These are phyloP conservation scores for Leptonema lineaticorne DNA, from an alignment of 1,140 invertebrate genomes.

Conservation along the genomic window DNA sequence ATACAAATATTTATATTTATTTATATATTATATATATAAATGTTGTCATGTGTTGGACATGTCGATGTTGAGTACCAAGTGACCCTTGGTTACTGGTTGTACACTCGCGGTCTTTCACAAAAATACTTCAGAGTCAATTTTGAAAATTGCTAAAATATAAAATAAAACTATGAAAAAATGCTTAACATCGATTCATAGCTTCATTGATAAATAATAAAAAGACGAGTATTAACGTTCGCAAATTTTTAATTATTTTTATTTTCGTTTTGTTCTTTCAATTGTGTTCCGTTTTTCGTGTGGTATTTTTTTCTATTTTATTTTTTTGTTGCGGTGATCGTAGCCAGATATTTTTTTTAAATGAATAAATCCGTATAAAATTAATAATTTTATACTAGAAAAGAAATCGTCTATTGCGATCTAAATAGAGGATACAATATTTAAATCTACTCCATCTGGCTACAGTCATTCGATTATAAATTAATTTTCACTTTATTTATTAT, in stretches of 20 bases:
- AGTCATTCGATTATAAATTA: too few relatives aligned
- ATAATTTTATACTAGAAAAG: too few relatives aligned
- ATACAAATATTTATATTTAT: neutral
- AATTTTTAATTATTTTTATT: neutral
- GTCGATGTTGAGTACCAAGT: conserved; percentile 42
- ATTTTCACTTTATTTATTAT: too few relatives aligned
- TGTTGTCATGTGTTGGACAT: conserved; percentile 42
- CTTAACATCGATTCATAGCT: neutral
- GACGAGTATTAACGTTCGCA: neutral
- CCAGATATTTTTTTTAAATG: too few relatives aligned
- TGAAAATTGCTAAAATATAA: conserved; percentile 9
- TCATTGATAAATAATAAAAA: neutral
- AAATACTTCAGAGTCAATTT: too few relatives aligned
- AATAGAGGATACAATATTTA: too few relatives aligned
- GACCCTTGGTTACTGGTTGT: conserved; percentile 42
- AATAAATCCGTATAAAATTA: too few relatives aligned
- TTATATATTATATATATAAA: conserved; percentile 28
- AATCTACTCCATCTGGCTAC: too few relatives aligned
- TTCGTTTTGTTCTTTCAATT: neutral
- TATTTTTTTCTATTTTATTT: too few relatives aligned
- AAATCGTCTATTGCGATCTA: too few relatives aligned
- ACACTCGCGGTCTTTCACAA: conserved; percentile 43
- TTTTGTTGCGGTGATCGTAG: too few relatives aligned
- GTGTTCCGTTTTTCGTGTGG: neutral
- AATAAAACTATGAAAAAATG: neutral